phyloP scores from a whole-genome alignment of 2,888 invertebrate species.

The Helicoverpa assulta region DNA sequence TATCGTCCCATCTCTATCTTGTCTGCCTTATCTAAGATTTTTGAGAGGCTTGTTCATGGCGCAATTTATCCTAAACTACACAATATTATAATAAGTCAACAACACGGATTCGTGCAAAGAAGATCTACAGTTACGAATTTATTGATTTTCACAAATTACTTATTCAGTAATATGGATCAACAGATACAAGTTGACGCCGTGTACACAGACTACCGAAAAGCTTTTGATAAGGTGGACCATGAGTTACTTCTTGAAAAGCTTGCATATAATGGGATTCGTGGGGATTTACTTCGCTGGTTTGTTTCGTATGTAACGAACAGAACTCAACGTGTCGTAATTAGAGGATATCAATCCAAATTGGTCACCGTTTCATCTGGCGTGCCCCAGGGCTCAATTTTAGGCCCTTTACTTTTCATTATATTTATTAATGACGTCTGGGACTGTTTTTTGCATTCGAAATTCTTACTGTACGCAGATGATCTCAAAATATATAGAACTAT shows the following conservation, averaged over 20 bases:
- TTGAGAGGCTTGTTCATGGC: slow-evolving; percentile 8
- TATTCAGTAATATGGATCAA: slow-evolving; percentile 6
- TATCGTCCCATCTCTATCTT: too few species aligned
- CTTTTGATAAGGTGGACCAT: too few species aligned
- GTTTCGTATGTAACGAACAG: too few species aligned
- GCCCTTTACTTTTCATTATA: not conserved
- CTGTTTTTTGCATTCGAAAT: not conserved
- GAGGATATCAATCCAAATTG: too few species aligned
- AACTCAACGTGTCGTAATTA: too few species aligned
- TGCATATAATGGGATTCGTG: too few species aligned
- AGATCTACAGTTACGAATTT: slow-evolving; percentile 9
- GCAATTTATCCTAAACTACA: not conserved
- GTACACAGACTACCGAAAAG: too few species aligned
- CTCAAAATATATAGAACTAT: not conserved
- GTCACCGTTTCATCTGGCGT: not conserved
- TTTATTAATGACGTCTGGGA: not conserved
- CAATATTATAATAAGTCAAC: slow-evolving; percentile 1
- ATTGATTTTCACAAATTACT: slow-evolving; percentile 3
- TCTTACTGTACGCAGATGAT: not conserved
- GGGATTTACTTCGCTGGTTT: too few species aligned
- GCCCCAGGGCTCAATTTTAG: not conserved
- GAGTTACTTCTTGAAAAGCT: too few species aligned
- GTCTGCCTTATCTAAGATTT: too few species aligned
- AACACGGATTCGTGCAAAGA: slow-evolving; percentile 24
- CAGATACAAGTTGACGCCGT: not conserved